Evolutionary conservation across 2,888 invertebrate genomes (phyloP).

Genomic region (Nasonovia ribisnigri): DNA sequence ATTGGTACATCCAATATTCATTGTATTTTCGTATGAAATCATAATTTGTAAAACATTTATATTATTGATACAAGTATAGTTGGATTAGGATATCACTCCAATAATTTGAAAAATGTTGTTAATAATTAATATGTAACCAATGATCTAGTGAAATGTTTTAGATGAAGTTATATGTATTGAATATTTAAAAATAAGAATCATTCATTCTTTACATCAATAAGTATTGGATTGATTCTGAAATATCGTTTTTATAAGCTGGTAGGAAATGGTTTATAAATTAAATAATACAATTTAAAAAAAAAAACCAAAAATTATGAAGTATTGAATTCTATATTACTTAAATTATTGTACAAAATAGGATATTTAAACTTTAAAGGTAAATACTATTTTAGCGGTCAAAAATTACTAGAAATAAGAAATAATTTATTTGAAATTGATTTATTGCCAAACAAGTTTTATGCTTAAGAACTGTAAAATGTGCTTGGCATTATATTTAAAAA

Average conservation of each 20-base stretch:
- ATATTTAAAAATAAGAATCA: not conserved
- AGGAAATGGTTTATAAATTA: not conserved
- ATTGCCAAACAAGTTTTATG: not conserved
- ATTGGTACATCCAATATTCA: no score
- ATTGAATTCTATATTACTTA: not conserved
- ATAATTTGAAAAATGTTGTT: not conserved
- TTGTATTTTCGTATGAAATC: not conserved
- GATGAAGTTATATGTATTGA: not conserved
- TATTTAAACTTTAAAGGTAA: not conserved
- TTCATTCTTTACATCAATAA: not conserved
- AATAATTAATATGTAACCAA: not conserved
- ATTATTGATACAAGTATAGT: not conserved
- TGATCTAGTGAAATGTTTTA: not conserved
- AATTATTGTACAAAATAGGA: not conserved
- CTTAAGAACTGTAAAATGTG: not conserved
- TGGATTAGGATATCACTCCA: not conserved
- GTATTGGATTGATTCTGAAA: not conserved
- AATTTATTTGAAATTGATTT: not conserved
- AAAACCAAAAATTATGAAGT: not conserved
- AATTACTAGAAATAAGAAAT: not conserved
- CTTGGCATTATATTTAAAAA: not conserved
- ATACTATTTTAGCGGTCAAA: not conserved
- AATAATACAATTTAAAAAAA: not conserved
- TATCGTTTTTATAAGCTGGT: not conserved
- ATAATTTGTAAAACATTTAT: not conserved